phyloP scores from a whole-genome alignment of 2,888 invertebrate species.

The Heliconius ethilla region DNA sequence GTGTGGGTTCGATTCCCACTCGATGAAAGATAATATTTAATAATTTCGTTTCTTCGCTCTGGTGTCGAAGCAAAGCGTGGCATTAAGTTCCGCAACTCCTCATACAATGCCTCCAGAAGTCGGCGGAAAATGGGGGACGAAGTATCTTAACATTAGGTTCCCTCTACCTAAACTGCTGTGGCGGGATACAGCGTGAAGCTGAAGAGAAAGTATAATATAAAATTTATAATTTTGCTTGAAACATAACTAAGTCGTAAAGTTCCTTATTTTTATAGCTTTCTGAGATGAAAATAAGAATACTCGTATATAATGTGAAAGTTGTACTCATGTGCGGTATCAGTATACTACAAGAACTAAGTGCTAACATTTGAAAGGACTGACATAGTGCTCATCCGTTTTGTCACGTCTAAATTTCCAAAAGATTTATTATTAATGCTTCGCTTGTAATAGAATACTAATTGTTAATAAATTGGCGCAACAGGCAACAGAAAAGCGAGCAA shows the following conservation, averaged over 20 bases:
- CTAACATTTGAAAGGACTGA: background rate
- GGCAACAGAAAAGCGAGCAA: slow-evolving; percentile 52
- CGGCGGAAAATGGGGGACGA: no score
- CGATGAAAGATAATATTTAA: no score
- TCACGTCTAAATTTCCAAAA: slow-evolving; percentile 2
- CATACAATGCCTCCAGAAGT: no score
- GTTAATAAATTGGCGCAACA: slow-evolving; percentile 51
- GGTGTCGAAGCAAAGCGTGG: no score
- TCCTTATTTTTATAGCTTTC: background rate
- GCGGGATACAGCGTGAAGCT: no score
- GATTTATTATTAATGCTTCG: slow-evolving; percentile 19
- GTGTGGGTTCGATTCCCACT: no score
- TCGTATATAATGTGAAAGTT: background rate
- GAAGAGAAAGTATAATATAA: background rate
- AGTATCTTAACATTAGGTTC: no score
- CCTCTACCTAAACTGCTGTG: no score
- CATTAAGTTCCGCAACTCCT: no score
- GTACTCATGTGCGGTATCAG: background rate
- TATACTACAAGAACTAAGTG: background rate
- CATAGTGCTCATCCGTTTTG: background rate
- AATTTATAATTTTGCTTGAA: background rate
- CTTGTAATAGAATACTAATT: slow-evolving; percentile 39
- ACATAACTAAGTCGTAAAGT: slow-evolving; percentile 1
- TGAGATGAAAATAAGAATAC: slow-evolving; percentile 9
- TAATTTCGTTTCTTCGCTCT: no score